Evolutionary conservation across 2,888 invertebrate genomes (phyloP), one percentile per base, ranked within the genome.

Genomic region (Muschampia plurimacula): DNA sequence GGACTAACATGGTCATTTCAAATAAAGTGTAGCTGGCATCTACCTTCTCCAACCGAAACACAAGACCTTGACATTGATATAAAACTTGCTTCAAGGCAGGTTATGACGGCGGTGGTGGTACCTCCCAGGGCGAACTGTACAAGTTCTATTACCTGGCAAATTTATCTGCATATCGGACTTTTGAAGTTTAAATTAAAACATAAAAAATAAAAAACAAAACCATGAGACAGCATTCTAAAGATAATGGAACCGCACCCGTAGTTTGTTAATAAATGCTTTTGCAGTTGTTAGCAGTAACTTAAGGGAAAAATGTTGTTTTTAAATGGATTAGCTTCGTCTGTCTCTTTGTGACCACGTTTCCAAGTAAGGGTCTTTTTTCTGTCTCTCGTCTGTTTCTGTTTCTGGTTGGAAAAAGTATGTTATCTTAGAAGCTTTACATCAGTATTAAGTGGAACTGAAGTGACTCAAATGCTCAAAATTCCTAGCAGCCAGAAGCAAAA

Each of bases 261-360:
- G 52, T 52, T 15, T 6, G 2, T 52, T 52, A 52, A 22, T 52
- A 52, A 22, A 52, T 52, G 15, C 52, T 52, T 52, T 13, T 52
- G 15, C 15, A 15, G 52, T 52, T 52, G 52, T n/a, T 52, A n/a
- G n/a, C 52, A 15, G 52, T 15, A 52, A 15, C 52, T 52, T n/a
- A 15, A 52, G 52, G 7, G 52, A 52, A 52, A 52, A 52, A 52
- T 52, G 15, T 52, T 52, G 46, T 46, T 46, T 52, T 52, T 52
- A 52, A 52, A 52, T 52, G 52, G 52, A 52, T 52, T 52, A 15
- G 15, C 15, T 52, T 52, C 15, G n/a, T 52, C 44, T 10, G 52
- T 52, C 15, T 52, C 52, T 52, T 52, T 52, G 52, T 52, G 5
- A 7, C 52, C 52, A 52, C 52, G 15, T 15, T 44, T 44, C 52